Percentiles rank a stretch among this genome's conserved stretches.
These are phyloP conservation scores for Peromyscus aztecus DNA, from an alignment of 2,797 vertebrate species.

Conservation along the genomic window DNA sequence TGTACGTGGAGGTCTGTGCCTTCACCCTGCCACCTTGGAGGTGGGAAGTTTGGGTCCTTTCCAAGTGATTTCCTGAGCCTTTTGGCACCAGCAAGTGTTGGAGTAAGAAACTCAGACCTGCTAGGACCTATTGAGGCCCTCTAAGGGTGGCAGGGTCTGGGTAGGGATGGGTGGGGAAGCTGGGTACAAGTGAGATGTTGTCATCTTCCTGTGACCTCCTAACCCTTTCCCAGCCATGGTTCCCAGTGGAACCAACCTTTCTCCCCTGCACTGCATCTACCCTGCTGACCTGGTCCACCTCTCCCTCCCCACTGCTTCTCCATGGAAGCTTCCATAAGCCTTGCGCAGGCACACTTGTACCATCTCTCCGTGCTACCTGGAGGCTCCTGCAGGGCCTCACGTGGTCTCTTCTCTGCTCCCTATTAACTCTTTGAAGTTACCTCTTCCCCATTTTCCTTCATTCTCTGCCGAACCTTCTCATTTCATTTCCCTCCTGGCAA, in stretches of 20 bases:
- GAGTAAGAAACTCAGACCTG: neutral
- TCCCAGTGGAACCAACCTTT: neutral
- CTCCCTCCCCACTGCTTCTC: too few species aligned
- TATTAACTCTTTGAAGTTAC: neutral
- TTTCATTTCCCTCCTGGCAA: neutral
- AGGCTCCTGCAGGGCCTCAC: neutral
- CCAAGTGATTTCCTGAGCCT: neutral
- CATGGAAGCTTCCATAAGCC: neutral
- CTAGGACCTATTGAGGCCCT: neutral
- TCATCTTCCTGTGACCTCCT: conserved; percentile 55
- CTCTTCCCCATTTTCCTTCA: fast-evolving
- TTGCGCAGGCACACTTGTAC: neutral
- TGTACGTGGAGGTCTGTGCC: fast-evolving
- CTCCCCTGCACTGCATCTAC: neutral
- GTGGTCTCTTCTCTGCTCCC: neutral
- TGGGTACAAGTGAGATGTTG: conserved; percentile 13
- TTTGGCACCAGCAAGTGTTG: neutral
- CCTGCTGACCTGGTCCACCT: neutral
- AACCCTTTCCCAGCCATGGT: conserved; percentile 11
- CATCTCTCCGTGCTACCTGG: fast-evolving
- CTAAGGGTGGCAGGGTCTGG: neutral
- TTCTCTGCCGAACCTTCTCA: neutral
- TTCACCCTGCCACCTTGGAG: too few species aligned
- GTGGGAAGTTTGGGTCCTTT: neutral
- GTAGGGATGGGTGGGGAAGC: neutral